A percentile compares a stretch with the other conserved stretches of the same genome.
Conservation (phyloP, 2,888 invertebrate genomes). For the Dolomedes plantarius region DNA sequence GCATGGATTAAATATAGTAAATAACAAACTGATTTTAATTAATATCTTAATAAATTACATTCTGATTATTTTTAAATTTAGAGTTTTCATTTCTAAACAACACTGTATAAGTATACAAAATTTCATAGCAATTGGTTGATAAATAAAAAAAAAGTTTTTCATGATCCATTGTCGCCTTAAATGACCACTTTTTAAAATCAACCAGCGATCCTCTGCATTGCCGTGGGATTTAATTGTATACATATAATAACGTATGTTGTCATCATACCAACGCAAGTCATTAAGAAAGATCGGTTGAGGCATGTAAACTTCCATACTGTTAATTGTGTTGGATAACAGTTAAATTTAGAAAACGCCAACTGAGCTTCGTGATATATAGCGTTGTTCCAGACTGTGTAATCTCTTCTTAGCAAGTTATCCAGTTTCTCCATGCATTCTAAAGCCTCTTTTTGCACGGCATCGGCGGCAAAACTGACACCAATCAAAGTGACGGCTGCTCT, state of each 20-base stretch:
- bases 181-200: too few relatives aligned
- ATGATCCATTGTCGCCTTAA: too few relatives aligned
- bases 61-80: too few relatives aligned
- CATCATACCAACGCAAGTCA: conserved; percentile 57
- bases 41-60: too few relatives aligned
- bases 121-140: too few relatives aligned
- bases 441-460: background rate
- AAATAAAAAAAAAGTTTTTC: too few relatives aligned
- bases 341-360: conserved; percentile 8
- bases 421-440: background rate
- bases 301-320: conserved; percentile 54
- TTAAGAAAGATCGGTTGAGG: conserved; percentile 33
- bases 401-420: background rate
- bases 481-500: conserved; percentile 20
- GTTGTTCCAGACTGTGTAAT: background rate
- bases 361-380: conserved; percentile 22
- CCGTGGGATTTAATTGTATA: conserved; percentile 51
- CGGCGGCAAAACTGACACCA: conserved; percentile 1
- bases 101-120: too few relatives aligned
- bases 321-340: conserved; percentile 24
- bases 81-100: too few relatives aligned
- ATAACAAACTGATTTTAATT: too few relatives aligned
- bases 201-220: background rate
- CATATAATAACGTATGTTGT: conserved; percentile 56
- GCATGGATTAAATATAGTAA: too few relatives aligned